Conservation (phyloP, 2,113 vertebrate genomes). For the Perca flavescens region DNA sequence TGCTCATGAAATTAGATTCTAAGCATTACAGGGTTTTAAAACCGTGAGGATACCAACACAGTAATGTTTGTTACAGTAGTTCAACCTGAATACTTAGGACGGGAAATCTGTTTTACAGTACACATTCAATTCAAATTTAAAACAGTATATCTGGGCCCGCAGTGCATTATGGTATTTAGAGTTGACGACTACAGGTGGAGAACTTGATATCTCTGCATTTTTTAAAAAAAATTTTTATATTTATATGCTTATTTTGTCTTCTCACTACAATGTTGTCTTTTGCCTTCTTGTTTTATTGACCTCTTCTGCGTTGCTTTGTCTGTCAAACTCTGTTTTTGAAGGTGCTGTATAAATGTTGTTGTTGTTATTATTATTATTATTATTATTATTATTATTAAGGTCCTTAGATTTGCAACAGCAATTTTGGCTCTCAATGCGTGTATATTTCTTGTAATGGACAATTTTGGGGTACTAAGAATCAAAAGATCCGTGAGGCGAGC, state of each 20-base stretch:
- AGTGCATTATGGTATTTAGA: not conserved
- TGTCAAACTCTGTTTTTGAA: too few relatives aligned
- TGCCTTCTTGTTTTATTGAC: too few relatives aligned
- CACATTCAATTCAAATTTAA: not conserved
- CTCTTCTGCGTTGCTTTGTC: too few relatives aligned
- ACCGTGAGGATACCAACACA: not conserved
- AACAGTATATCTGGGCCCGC: not conserved
- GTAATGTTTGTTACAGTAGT: too few relatives aligned
- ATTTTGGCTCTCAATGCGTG: not conserved
- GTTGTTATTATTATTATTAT: too few relatives aligned
- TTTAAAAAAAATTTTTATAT: too few relatives aligned
- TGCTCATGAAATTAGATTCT: not conserved
- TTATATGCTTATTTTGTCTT: too few relatives aligned
- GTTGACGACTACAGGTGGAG: not conserved
- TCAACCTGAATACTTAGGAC: not conserved
- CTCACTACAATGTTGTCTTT: too few relatives aligned
- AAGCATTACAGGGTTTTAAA: not conserved
- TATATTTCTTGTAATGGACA: too few relatives aligned
- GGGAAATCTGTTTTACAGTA: not conserved
- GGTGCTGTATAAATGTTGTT: too few relatives aligned
- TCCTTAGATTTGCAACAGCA: not conserved
- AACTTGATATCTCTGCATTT: not conserved
- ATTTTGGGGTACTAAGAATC: not conserved
- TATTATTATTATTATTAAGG: too few relatives aligned
- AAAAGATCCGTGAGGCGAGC: not conserved